Conservation (phyloP, 2,797 vertebrate species). For the Arrhamphus sclerolepis region DNA sequence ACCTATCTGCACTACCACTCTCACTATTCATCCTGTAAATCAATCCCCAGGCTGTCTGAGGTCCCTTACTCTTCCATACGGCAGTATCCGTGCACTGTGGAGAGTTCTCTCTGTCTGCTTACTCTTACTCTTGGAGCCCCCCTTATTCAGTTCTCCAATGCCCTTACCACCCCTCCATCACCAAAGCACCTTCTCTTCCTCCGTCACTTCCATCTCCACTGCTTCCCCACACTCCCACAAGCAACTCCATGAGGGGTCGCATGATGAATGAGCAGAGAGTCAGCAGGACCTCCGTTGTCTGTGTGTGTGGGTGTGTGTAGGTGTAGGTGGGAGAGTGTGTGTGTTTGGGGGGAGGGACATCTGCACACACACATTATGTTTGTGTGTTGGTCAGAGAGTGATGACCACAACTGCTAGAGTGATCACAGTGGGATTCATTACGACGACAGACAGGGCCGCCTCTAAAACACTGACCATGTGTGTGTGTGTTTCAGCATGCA, state of each 20-base stretch:
- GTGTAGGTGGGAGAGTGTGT: conserved; percentile 33
- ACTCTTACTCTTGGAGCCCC: conserved; percentile 26
- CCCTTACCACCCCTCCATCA: conserved; percentile 73
- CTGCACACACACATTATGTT: conserved; percentile 26
- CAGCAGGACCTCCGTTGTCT: conserved; percentile 68
- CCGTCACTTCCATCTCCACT: conserved; percentile 71
- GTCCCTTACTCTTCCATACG: conserved; percentile 32
- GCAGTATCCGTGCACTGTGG: conserved; percentile 23
- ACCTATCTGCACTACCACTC: not conserved
- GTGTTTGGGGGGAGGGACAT: conserved; percentile 19
- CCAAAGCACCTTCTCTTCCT: conserved; percentile 75
- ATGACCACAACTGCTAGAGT: conserved; percentile 88
- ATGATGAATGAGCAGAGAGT: conserved; percentile 90
- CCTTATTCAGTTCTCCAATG: conserved; percentile 19
- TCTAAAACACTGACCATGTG: conserved; percentile 78
- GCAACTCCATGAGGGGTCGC: conserved; percentile 89
- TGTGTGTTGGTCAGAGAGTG: conserved; percentile 82
- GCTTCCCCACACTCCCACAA: conserved; percentile 90
- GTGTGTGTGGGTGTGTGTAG: conserved; percentile 25
- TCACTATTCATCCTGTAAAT: conserved; percentile 70
- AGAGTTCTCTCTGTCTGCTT: conserved; percentile 40
- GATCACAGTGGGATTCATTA: conserved; percentile 94
- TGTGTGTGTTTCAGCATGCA: conserved; percentile 39
- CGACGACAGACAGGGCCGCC: conserved; percentile 88
- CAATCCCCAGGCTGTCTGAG: conserved; percentile 80